These are phyloP conservation scores for Axis porcinus DNA, from an alignment of 2,113 vertebrate genomes.

Conservation along the genomic window DNA sequence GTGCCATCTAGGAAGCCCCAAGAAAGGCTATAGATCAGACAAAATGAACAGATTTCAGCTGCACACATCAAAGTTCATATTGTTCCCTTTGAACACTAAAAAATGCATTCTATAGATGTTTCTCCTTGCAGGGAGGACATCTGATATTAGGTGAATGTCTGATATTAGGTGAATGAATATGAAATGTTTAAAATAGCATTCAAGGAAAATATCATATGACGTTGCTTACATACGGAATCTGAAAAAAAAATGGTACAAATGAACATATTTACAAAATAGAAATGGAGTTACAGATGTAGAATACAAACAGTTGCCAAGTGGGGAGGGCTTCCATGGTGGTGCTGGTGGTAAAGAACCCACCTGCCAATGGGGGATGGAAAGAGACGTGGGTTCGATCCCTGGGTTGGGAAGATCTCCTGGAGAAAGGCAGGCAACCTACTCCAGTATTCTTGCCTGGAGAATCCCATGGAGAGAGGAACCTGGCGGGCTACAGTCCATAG, in stretches of 20 bases:
- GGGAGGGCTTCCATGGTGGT: neutral
- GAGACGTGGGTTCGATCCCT: neutral
- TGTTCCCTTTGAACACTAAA: neutral
- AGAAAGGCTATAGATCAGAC: neutral
- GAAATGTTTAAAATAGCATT: neutral
- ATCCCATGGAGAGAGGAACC: neutral
- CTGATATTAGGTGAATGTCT: neutral
- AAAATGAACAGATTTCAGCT: neutral
- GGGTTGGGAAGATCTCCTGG: neutral
- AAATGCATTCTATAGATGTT: neutral
- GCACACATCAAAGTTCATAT: neutral
- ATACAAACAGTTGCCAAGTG: neutral
- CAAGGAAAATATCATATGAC: neutral
- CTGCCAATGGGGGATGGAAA: neutral
- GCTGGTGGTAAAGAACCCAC: neutral
- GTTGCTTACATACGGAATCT: neutral
- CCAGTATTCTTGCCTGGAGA: neutral
- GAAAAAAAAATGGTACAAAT: neutral
- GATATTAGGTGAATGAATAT: neutral
- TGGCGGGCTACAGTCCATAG: neutral
- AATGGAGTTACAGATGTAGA: neutral
- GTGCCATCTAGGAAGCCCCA: accelerated
- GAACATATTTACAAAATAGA: neutral
- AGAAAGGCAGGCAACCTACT: neutral
- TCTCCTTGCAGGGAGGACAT: neutral